Base-by-base conservation (phyloP, 2,888 invertebrate species). In the Drosophila rubida region DNA sequence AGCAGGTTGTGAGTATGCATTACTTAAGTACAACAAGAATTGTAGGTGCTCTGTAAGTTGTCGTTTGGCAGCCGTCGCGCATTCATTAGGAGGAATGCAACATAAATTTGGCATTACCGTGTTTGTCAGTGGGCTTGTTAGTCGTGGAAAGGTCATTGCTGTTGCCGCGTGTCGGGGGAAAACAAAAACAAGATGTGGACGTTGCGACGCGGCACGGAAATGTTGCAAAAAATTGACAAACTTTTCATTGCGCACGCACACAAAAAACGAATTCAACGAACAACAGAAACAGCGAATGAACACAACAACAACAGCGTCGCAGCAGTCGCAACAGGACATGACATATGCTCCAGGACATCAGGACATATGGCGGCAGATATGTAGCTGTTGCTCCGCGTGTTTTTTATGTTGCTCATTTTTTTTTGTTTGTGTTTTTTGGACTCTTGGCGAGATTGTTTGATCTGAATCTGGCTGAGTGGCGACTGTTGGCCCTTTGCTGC, bases 391-490 rank as follows among this genome's bases (percentile, higher is more conserved):
- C 35, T 30, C 19, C 19, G 23, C 44, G 14, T 42, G 25, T 32
- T 42, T 62, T 42, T 30, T 44, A 39, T 22, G 30, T 11, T 45
- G 42, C n/a, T n/a, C n/a, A n/a, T n/a, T 37, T 60, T 51, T 53
- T 19, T 22, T 1, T 13, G 9, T 7, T 37, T 7, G 42, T 37
- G 22, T 35, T 11, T 30, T 9, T 5, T 11, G 30, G 46, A 14
- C 14, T 60, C 53, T 39, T 42, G 54, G 25, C 13, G 37, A 19
- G 25, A 27, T 19, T 42, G 45, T 57, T 64, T 64, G 64, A 76
- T 64, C 72, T 39, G 77, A 73, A 61, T 72, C 73, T 58, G 72
- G 60, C 51, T 61, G 77, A 73, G 77, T 61, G 72, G 72, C 65
- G 60, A 61, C 58, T 60, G 61, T 65, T 65, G 74, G 51, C 57